Conservation (phyloP, 2,797 vertebrate species). For the Psittacula derbiana region DNA sequence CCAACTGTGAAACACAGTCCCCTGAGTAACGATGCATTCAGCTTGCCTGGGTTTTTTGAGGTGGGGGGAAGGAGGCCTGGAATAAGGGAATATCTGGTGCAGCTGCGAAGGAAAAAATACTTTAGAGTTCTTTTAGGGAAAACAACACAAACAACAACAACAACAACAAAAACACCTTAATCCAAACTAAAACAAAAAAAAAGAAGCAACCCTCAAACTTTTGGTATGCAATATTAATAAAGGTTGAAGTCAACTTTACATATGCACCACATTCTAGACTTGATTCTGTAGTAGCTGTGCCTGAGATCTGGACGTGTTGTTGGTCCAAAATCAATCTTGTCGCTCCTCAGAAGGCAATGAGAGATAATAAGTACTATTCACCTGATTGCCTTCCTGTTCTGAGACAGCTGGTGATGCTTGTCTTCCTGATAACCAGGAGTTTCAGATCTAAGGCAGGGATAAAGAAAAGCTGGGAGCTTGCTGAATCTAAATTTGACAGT, state of each 20-base stretch:
- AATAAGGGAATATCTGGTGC: not conserved
- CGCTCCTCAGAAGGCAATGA: conserved; percentile 78
- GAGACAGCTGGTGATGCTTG: conserved; percentile 82
- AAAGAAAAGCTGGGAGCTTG: conserved; percentile 78
- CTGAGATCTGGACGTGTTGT: conserved; percentile 67
- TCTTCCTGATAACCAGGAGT: conserved; percentile 83
- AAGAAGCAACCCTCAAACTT: not conserved
- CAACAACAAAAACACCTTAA: too few relatives aligned
- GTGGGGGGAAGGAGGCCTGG: not conserved
- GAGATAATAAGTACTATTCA: conserved; percentile 85
- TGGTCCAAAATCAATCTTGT: conserved; percentile 83
- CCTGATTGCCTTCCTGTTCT: conserved; percentile 83
- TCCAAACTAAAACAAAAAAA: not conserved
- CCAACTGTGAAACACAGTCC: conserved; percentile 45
- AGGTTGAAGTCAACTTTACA: conserved; percentile 38
- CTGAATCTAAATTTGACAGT: conserved; percentile 83
- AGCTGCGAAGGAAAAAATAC: not conserved
- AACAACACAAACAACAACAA: not conserved
- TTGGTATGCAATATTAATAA: not conserved
- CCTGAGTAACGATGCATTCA: not conserved
- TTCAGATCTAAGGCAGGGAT: conserved; percentile 83
- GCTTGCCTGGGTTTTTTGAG: conserved; percentile 2
- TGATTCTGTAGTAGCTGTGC: conserved; percentile 47
- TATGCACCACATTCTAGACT: conserved; percentile 36
- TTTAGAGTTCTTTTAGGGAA: not conserved